phyloP scores from a whole-genome alignment of 2,113 vertebrate genomes.

The Pionites leucogaster region DNA sequence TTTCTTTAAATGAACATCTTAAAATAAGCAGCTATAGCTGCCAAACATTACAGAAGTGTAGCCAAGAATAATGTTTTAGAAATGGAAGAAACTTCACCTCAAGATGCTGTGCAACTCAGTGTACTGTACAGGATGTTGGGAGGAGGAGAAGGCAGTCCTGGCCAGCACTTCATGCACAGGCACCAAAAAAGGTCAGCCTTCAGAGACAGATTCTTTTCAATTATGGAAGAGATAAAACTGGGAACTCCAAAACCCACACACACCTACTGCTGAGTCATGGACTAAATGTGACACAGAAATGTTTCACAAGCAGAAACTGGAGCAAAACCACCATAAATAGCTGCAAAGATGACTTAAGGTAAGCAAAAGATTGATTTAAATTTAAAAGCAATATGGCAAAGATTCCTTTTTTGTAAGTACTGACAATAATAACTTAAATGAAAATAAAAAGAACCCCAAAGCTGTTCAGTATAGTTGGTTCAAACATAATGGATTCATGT shows the following conservation, averaged over 20 bases:
- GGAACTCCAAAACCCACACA: not conserved
- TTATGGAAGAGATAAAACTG: not conserved
- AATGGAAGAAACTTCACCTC: slow-evolving; percentile 15
- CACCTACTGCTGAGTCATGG: not conserved
- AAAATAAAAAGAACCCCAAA: not conserved
- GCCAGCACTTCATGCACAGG: not conserved
- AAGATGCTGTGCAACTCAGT: slow-evolving; percentile 1
- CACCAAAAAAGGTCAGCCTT: not conserved
- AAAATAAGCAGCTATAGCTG: slow-evolving; percentile 65
- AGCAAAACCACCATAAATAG: not conserved
- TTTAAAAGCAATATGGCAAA: not conserved
- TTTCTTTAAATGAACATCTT: slow-evolving; percentile 65
- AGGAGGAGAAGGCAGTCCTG: not conserved
- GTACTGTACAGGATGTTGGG: not conserved
- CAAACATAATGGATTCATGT: not conserved
- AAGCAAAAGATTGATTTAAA: not conserved
- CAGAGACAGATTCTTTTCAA: not conserved
- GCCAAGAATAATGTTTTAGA: slow-evolving; percentile 64
- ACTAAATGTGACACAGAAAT: not conserved
- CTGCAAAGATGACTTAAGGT: not conserved
- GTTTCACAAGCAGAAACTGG: slow-evolving; percentile 16
- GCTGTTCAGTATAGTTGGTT: not conserved
- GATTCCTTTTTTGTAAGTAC: not conserved
- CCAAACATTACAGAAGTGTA: slow-evolving; percentile 68
- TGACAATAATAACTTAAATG: not conserved